Evolutionary conservation across 2,113 vertebrate genomes (phyloP).

Genomic region (Uria lomvia): DNA sequence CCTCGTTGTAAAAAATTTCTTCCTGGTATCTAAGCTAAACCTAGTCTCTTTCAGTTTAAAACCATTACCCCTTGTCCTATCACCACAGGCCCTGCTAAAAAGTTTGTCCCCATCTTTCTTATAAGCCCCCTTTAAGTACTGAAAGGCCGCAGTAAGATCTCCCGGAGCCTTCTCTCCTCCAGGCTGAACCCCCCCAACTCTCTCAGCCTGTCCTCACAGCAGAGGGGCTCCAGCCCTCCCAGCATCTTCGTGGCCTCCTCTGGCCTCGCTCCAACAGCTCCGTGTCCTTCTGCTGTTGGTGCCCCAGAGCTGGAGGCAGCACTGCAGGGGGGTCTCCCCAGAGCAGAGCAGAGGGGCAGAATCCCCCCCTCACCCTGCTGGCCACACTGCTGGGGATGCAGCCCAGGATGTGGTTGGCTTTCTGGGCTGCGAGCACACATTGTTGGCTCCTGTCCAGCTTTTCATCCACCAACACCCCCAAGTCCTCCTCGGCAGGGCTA

Average conservation of each 20-base stretch:
- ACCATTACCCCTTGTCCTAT: not conserved
- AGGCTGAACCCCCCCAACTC: too few relatives aligned
- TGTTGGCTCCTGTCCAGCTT: not conserved
- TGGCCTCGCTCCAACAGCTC: fast-evolving
- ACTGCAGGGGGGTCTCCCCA: not conserved
- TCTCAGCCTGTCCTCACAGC: too few relatives aligned
- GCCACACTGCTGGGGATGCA: not conserved
- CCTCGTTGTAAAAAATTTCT: not conserved
- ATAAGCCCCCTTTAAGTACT: too few relatives aligned
- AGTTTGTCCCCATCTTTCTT: not conserved
- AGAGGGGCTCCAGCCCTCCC: too few relatives aligned
- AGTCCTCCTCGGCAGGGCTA: not conserved
- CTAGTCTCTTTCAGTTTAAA: not conserved
- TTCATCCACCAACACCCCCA: not conserved
- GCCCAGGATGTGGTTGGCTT: not conserved
- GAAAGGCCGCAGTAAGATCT: too few relatives aligned
- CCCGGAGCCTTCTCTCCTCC: too few relatives aligned
- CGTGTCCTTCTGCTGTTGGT: not conserved
- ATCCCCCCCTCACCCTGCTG: not conserved
- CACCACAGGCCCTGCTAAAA: not conserved
- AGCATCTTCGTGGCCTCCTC: too few relatives aligned
- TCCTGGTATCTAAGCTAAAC: not conserved
- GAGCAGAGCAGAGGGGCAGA: not conserved
- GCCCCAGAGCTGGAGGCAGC: not conserved
- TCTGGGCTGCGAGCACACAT: fast-evolving